Conservation (phyloP, 2,113 vertebrate species). For the Syngnathus typhle region DNA sequence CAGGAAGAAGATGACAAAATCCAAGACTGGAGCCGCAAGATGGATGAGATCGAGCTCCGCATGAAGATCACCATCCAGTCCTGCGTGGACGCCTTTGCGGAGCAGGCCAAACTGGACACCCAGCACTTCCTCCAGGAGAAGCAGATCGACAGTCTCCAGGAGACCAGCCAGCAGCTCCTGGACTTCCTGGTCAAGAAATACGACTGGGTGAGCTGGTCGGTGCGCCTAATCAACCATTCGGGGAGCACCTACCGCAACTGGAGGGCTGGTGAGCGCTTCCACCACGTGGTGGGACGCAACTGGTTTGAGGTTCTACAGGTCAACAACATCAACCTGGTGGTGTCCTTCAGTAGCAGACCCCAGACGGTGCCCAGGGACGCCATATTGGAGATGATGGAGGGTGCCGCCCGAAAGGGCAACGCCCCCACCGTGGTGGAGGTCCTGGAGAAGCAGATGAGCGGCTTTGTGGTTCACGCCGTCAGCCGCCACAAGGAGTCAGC, state of each 20-base stretch:
- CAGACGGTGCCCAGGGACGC: slow-evolving; percentile 52
- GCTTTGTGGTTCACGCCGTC: slow-evolving; percentile 68
- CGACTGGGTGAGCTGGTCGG: slow-evolving; percentile 74
- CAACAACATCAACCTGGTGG: slow-evolving; percentile 63
- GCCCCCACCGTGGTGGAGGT: slow-evolving; percentile 56
- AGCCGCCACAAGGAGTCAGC: slow-evolving; percentile 67
- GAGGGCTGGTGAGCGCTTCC: slow-evolving; percentile 68
- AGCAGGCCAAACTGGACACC: slow-evolving; percentile 61
- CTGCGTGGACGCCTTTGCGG: slow-evolving; percentile 61
- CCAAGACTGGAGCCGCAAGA: slow-evolving; percentile 65
- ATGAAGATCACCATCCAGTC: slow-evolving; percentile 67
- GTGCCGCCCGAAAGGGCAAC: slow-evolving; percentile 53
- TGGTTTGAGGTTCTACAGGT: slow-evolving; percentile 67
- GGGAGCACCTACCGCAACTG: slow-evolving; percentile 63
- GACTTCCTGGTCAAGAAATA: slow-evolving; percentile 69
- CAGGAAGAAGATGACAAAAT: slow-evolving; percentile 64
- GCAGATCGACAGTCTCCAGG: slow-evolving; percentile 42
- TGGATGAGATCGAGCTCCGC: slow-evolving; percentile 63
- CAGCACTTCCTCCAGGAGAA: slow-evolving; percentile 60
- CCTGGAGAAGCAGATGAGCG: slow-evolving; percentile 57
- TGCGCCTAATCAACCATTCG: slow-evolving; percentile 66
- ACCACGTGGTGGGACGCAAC: slow-evolving; percentile 59
- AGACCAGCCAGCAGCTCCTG: slow-evolving; percentile 43
- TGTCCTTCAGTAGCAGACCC: slow-evolving; percentile 64
- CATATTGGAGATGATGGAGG: slow-evolving; percentile 65